phyloP scores from a whole-genome alignment of 2,797 vertebrate species.

The Chaetophractus vellerosus region DNA sequence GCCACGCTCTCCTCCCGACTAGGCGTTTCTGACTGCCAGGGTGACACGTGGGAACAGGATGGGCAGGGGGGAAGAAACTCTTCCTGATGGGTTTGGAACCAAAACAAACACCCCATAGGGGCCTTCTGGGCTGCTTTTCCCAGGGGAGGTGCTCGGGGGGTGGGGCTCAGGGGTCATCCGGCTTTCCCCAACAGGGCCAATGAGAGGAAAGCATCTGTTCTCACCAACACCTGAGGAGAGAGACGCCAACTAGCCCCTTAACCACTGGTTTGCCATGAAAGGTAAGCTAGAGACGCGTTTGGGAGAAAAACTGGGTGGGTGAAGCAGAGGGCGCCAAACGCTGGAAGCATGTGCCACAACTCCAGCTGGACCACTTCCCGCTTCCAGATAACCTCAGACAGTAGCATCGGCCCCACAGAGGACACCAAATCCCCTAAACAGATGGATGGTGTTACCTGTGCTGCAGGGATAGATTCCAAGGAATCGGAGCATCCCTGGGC shows the following conservation, averaged over 20 bases:
- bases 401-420: not conserved
- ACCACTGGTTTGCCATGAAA: not conserved
- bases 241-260: not conserved
- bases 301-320: not conserved
- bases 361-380: not conserved
- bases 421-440: not conserved
- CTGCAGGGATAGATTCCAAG: slow-evolving; percentile 87
- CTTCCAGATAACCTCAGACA: not conserved
- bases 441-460: slow-evolving; percentile 86
- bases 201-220: slow-evolving; percentile 27
- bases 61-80: not conserved
- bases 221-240: not conserved
- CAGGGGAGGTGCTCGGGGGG: not conserved
- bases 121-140: slow-evolving; percentile 26
- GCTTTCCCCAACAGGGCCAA: not conserved
- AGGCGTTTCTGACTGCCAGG: not conserved
- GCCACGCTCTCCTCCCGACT: not conserved
- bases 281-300: not conserved
- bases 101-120: not conserved
- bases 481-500: slow-evolving; percentile 91
- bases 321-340: not conserved
- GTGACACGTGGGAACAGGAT: not conserved
- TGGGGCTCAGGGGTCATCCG: not conserved
- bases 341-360: not conserved
- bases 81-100: not conserved